Evolutionary conservation across 2,113 vertebrate genomes (phyloP).

Genomic region (Larimichthys polyactis): DNA sequence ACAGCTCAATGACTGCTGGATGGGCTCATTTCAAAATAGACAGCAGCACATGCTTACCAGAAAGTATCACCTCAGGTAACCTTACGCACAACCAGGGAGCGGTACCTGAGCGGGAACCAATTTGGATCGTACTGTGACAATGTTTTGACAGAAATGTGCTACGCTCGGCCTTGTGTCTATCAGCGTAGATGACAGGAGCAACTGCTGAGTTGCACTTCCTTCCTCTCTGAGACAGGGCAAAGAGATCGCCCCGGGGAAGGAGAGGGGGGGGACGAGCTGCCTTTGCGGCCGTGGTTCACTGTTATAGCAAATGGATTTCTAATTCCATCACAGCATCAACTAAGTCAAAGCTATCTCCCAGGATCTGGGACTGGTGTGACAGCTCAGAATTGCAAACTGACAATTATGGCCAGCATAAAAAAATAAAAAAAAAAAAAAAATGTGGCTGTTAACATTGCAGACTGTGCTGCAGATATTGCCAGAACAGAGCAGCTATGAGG

Average conservation of each 20-base stretch:
- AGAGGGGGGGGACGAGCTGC: conserved; percentile 28
- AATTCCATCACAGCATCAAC: conserved; percentile 56
- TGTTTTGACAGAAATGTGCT: conserved; percentile 40
- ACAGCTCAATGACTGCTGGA: conserved; percentile 54
- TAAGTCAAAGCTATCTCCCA: conserved; percentile 36
- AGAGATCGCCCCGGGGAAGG: conserved; percentile 41
- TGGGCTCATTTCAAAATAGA: conserved; percentile 9
- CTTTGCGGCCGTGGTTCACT: conserved; percentile 22
- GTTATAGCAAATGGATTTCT: conserved; percentile 46
- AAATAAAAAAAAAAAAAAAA: conserved; percentile 31
- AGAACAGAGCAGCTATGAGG: conserved; percentile 52
- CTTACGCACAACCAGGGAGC: not conserved
- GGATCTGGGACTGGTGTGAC: conserved; percentile 37
- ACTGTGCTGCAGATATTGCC: conserved; percentile 46
- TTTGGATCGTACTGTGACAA: conserved; percentile 24
- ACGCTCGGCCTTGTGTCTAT: conserved; percentile 31
- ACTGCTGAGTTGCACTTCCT: conserved; percentile 58
- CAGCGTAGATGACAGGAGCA: conserved; percentile 42
- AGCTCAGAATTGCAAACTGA: conserved; percentile 47
- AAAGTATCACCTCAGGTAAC: not conserved
- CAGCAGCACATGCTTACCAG: conserved; percentile 1
- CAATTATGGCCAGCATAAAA: conserved; percentile 38
- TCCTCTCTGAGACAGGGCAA: conserved; percentile 48
- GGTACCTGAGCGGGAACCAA: not conserved
- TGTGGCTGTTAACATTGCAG: conserved; percentile 22